Percentiles rank a stretch among this genome's conserved stretches.
These are phyloP conservation scores for Drosophila rhopaloa DNA, from an alignment of 1,140 invertebrate species.

Conservation along the genomic window DNA sequence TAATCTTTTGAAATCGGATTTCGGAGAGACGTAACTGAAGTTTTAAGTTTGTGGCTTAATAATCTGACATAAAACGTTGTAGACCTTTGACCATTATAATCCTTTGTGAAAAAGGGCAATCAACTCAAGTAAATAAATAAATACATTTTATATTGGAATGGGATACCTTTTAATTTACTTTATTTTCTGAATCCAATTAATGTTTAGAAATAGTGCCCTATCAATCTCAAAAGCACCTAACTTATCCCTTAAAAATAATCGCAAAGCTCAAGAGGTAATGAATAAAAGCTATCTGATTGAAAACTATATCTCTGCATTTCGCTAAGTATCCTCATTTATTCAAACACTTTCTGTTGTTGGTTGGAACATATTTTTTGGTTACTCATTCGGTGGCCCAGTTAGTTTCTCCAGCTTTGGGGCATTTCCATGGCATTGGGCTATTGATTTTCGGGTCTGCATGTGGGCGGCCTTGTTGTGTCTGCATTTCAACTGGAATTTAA, in stretches of 20 bases:
- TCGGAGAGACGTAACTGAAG: too few species aligned
- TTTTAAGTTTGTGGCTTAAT: neutral
- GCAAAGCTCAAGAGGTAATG: too few species aligned
- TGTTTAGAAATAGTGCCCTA: too few species aligned
- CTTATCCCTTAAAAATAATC: too few species aligned
- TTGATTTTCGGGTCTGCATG: slow-evolving; percentile 31
- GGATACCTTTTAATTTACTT: too few species aligned
- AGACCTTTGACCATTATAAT: too few species aligned
- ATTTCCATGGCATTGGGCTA: slow-evolving; percentile 2
- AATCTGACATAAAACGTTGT: neutral
- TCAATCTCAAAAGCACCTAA: too few species aligned
- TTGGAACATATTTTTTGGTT: slow-evolving; percentile 15
- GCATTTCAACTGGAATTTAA: slow-evolving; percentile 55
- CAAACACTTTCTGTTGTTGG: slow-evolving; percentile 2
- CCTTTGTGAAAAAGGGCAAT: too few species aligned
- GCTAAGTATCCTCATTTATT: neutral
- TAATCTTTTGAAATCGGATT: too few species aligned
- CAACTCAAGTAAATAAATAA: too few species aligned
- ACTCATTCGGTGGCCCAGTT: slow-evolving; percentile 30
- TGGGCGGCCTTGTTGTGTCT: slow-evolving; percentile 33
- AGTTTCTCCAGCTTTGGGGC: slow-evolving; percentile 10
- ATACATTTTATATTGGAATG: too few species aligned
- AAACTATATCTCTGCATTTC: neutral
- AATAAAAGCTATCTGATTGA: neutral
- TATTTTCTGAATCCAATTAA: too few species aligned